Percentiles rank a stretch among this genome's conserved stretches.
Conservation (phyloP, 2,797 vertebrate genomes). For the Phoebastria nigripes region DNA sequence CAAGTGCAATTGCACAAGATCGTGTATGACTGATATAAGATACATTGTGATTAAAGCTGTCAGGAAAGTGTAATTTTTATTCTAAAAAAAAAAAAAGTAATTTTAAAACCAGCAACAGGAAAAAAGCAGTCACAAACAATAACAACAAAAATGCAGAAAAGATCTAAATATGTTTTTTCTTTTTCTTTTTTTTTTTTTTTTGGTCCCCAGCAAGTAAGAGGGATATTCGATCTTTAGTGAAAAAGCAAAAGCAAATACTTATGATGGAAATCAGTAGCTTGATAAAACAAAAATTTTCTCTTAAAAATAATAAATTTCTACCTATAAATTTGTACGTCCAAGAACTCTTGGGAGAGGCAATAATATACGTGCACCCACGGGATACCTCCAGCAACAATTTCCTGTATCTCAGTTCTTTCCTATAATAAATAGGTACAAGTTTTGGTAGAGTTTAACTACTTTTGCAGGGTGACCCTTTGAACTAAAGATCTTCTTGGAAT, state of each 20-base stretch:
- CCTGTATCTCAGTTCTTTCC: background rate
- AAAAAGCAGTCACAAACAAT: background rate
- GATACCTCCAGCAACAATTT: background rate
- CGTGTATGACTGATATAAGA: background rate
- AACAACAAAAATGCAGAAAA: background rate
- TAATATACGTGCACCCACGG: background rate
- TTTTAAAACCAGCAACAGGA: background rate
- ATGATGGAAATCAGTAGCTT: background rate
- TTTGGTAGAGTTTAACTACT: background rate
- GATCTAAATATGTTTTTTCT: no score
- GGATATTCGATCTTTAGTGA: background rate
- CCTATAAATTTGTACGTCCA: background rate
- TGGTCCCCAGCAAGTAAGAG: background rate
- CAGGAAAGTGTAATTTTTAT: background rate
- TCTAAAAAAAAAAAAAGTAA: background rate
- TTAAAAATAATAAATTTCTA: background rate
- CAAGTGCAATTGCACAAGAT: background rate
- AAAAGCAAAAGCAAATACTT: background rate
- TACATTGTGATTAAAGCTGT: background rate
- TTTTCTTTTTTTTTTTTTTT: no score
- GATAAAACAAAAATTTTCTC: background rate
- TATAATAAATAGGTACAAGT: background rate
- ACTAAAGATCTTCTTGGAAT: background rate
- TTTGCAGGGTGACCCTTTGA: background rate
- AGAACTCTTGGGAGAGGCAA: background rate